phyloP scores from a whole-genome alignment of 2,797 vertebrate species.

The Acipenser transmontanus region DNA sequence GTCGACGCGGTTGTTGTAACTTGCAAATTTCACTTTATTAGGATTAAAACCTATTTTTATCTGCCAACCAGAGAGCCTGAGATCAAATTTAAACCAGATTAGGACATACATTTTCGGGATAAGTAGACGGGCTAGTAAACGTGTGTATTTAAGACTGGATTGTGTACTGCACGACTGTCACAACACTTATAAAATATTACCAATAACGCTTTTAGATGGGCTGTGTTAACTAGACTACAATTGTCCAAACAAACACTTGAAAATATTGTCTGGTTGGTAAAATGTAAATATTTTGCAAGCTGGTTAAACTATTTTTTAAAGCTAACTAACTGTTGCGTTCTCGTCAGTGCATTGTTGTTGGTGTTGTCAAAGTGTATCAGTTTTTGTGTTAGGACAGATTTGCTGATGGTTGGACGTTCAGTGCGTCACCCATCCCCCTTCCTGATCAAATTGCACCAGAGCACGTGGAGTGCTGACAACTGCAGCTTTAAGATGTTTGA shows the following conservation, averaged over 20 bases:
- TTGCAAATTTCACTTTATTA: neutral
- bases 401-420: slow-evolving; percentile 30
- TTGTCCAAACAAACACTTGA: no score
- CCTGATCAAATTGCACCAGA: slow-evolving; percentile 9
- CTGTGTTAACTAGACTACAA: no score
- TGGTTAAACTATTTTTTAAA: no score
- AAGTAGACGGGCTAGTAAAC: neutral
- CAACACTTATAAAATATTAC: no score
- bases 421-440: slow-evolving; percentile 32
- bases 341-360: no score
- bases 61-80: neutral
- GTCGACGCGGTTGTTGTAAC: neutral
- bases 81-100: neutral
- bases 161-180: no score
- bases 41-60: neutral
- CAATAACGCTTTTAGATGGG: no score
- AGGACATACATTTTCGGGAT: neutral
- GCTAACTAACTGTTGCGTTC: no score
- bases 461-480: slow-evolving; percentile 45
- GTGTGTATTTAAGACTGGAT: slow-evolving; percentile 4
- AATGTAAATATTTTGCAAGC: no score
- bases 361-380: no score
- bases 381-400: slow-evolving; percentile 22
- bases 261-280: no score
- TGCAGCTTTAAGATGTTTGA: no score